Percentiles rank a stretch among this genome's conserved stretches.
These are phyloP conservation scores for Drosophila nr. perissopoda DNA, from an alignment of 2,888 invertebrate genomes.

Conservation along the genomic window DNA sequence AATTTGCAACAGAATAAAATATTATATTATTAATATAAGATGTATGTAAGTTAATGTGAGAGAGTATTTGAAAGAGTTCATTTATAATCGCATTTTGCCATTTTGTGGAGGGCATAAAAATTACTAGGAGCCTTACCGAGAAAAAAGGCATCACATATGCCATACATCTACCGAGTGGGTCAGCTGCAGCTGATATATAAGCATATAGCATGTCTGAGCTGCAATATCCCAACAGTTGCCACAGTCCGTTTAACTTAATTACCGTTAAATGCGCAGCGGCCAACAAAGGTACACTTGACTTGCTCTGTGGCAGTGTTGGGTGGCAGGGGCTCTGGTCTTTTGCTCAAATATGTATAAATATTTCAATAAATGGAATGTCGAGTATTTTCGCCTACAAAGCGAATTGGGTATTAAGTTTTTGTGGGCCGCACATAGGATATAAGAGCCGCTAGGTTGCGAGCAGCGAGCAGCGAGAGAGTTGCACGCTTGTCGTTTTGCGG, in stretches of 20 bases:
- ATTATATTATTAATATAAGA: neutral
- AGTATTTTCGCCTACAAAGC: conserved; percentile 65
- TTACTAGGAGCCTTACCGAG: neutral
- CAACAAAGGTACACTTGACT: conserved; percentile 19
- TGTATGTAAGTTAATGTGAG: neutral
- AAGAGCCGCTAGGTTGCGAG: conserved; percentile 2
- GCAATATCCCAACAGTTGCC: conserved; percentile 28
- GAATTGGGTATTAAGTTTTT: conserved; percentile 76
- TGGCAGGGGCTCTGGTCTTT: conserved; percentile 20
- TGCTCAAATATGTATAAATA: conserved; percentile 76
- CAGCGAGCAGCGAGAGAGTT: conserved; percentile 1
- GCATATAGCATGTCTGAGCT: conserved; percentile 1
- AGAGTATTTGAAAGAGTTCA: neutral
- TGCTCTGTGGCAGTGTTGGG: conserved; percentile 11
- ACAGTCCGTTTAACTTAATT: conserved; percentile 64
- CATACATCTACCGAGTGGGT: conserved; percentile 1
- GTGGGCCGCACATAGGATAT: conserved; percentile 29
- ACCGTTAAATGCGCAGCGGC: conserved; percentile 33
- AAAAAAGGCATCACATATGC: too few relatives aligned
- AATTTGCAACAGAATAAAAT: neutral
- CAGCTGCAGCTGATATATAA: conserved; percentile 6
- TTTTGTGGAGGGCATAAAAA: neutral
- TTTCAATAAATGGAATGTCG: conserved; percentile 54
- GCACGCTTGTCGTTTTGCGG: conserved; percentile 23
- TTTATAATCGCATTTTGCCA: neutral